Base-by-base conservation (phyloP, 1,140 invertebrate species). In the Megalopta genalis region DNA sequence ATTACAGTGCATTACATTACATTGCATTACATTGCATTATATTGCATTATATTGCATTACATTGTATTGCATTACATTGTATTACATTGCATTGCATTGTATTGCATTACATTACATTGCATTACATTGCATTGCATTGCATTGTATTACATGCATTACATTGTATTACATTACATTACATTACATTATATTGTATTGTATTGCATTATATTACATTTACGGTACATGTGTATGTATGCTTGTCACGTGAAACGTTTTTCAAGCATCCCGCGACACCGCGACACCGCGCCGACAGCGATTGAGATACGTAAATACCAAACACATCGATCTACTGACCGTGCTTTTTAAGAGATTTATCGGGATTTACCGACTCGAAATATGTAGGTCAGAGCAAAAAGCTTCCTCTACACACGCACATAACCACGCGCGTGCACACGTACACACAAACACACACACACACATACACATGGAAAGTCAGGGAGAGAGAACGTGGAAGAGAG, bases 341-440 rank as follows among this genome's bases (percentile, higher is more conserved):
- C 69, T 74, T 73, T 73, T 73, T 73, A 74, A 79, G 77, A 79
- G 77, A 49, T 73, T 74, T 66, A 79, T 74, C 77, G 70, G 70
- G 39, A 18, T 46, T 46, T 74, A 67, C 69, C 69, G 77, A 74
- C 74, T 37, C 39, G 27, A 54, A 46, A 71, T 72, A 70, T 23
- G 57, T 77, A 71, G 68, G 71, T 46, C 70, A 73, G 62, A 73
- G 77, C 77, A 73, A 77, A 37, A 66, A 60, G 77, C 77, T 74
- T 79, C 77, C 70, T 73, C 77, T 74, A 81, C 65, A 76, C 25
- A 62, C 60, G 69, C 76, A 32, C 4, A 32, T 32, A 32, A 32
- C 32, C 32, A 32, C 32, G 32, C 32, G 32, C 32, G 32, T 32
- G 32, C 32, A 81, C 60, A 73, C 25, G 67, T 49, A 71, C 52